phyloP scores from a whole-genome alignment of 37 sponge, comb jelly and placozoan species.

The Geodia barretti region DNA sequence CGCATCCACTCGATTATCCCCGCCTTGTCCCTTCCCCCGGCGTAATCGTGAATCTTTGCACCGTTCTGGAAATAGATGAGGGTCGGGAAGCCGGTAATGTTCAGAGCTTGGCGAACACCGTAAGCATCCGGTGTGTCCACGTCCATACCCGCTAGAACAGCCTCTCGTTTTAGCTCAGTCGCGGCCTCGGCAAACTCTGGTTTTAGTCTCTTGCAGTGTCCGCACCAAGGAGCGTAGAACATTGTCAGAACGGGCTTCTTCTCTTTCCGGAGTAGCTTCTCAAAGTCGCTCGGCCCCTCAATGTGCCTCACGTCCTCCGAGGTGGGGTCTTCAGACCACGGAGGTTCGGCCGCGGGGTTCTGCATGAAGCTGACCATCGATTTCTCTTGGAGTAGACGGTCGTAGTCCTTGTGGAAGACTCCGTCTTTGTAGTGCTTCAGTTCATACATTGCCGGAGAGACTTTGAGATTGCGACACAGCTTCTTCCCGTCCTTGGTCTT shows the following conservation, averaged over 20 bases:
- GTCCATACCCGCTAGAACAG: constrained; percentile 89
- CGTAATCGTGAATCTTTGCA: constrained; percentile 48
- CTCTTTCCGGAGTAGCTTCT: constrained; percentile 63
- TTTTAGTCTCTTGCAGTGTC: constrained; percentile 89
- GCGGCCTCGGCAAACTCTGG: constrained; percentile 92
- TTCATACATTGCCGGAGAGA: constrained; percentile 30
- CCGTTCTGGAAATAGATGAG: constrained; percentile 87
- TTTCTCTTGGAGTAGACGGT: constrained; percentile 58
- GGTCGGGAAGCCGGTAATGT: constrained; percentile 94
- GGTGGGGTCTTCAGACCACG: constrained; percentile 91
- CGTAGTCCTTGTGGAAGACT: constrained; percentile 89
- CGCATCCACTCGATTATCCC: constrained; percentile 81
- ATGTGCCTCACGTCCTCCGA: constrained; percentile 80
- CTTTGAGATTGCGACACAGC: constrained; percentile 86
- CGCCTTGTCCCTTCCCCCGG: constrained; percentile 64
- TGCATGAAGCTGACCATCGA: constrained; percentile 80
- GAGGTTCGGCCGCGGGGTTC: constrained; percentile 85
- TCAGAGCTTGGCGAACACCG: constrained; percentile 61
- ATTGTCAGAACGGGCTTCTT: constrained; percentile 81
- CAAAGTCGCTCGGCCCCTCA: constrained; percentile 45
- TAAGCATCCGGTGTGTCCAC: constrained; percentile 72
- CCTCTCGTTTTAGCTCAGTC: constrained; percentile 62
- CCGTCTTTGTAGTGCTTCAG: constrained; percentile 92
- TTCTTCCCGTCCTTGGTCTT: constrained; percentile 57
- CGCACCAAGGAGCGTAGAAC: constrained; percentile 99